These are phyloP conservation scores for Schlechtendalia chinensis DNA, from an alignment of 1,140 invertebrate genomes.

Conservation along the genomic window DNA sequence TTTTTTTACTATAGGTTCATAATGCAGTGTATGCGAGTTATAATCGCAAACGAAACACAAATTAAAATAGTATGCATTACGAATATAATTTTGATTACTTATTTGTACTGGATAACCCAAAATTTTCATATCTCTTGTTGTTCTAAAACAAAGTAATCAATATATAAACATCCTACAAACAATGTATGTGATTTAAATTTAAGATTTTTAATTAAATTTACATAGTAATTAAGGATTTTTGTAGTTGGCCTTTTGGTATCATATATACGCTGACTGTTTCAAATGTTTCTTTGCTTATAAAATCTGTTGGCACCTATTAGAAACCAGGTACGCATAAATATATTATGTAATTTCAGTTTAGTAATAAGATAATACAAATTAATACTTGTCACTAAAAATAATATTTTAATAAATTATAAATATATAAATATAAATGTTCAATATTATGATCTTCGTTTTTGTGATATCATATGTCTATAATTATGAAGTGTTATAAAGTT, in stretches of 20 bases:
- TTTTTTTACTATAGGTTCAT: conserved; percentile 76
- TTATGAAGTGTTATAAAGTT: too few species aligned
- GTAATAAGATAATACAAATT: too few species aligned
- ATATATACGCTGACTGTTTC: conserved; percentile 92
- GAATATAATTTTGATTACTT: conserved; percentile 83
- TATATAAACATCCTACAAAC: background rate
- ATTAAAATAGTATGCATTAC: conserved; percentile 94
- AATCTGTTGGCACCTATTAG: conserved; percentile 78
- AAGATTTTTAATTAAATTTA: conserved; percentile 62
- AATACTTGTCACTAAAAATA: too few species aligned
- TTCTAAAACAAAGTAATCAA: conserved; percentile 60
- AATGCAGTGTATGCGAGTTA: conserved; percentile 82
- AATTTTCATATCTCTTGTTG: conserved; percentile 80
- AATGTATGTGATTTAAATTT: background rate
- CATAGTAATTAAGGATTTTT: conserved; percentile 87
- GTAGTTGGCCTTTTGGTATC: conserved; percentile 89
- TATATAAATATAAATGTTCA: too few species aligned
- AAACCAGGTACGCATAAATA: conserved; percentile 4
- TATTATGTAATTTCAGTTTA: too few species aligned
- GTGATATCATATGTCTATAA: too few species aligned
- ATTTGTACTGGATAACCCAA: conserved; percentile 90
- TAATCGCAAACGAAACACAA: conserved; percentile 91
- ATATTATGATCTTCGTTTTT: too few species aligned
- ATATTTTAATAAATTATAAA: too few species aligned
- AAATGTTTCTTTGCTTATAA: conserved; percentile 87